Evolutionary conservation across 2,888 invertebrate species (phyloP).

Genomic region (Cremastinae sp.): DNA sequence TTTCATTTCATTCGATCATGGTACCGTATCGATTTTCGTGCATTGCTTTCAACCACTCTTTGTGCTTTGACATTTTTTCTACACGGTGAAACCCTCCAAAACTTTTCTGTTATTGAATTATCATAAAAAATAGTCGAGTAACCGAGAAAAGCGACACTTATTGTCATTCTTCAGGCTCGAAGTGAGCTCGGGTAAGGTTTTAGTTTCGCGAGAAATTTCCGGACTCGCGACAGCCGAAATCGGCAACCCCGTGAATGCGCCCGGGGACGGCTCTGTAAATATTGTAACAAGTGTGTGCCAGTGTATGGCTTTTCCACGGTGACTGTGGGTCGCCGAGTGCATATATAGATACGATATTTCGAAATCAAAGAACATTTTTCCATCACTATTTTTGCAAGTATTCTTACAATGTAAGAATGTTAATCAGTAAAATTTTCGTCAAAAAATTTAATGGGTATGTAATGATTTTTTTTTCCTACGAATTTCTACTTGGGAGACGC

Average conservation of each 20-base stretch:
- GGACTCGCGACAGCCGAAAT: slow-evolving; percentile 61
- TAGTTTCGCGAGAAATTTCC: slow-evolving; percentile 50
- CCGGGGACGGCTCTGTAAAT: slow-evolving; percentile 78
- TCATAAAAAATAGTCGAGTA: too few species aligned
- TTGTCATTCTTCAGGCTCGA: not conserved
- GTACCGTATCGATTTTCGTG: too few species aligned
- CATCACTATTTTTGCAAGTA: not conserved
- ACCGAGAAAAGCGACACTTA: slow-evolving; percentile 13
- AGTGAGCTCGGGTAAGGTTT: not conserved
- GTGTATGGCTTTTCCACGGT: slow-evolving; percentile 43
- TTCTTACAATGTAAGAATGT: not conserved
- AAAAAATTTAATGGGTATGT: too few species aligned
- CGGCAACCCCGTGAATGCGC: slow-evolving; percentile 67
- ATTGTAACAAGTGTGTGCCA: slow-evolving; percentile 80
- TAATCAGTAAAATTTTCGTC: too few species aligned
- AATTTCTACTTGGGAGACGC: too few species aligned
- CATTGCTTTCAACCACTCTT: too few species aligned
- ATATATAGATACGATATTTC: not conserved
- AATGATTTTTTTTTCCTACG: too few species aligned
- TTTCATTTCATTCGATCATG: too few species aligned
- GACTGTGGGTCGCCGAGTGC: slow-evolving; percentile 17
- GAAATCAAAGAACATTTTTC: not conserved
- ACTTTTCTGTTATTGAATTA: too few species aligned
- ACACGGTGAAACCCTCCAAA: too few species aligned
- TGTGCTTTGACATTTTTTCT: too few species aligned